phyloP scores from a whole-genome alignment of 2,797 vertebrate species.

The Phoeniculus purpureus region DNA sequence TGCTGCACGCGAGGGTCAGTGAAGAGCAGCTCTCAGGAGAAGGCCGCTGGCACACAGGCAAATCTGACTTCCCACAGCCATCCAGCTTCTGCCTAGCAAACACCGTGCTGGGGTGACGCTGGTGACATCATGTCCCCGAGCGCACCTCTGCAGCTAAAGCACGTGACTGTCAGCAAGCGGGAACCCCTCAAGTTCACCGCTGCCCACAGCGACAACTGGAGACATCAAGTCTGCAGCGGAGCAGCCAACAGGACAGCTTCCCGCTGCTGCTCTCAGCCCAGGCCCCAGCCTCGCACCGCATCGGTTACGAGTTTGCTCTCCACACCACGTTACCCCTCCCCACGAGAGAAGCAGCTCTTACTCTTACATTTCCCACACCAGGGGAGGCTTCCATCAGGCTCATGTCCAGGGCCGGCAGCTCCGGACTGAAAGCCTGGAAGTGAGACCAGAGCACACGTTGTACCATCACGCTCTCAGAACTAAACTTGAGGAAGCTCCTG shows the following conservation, averaged over 20 bases:
- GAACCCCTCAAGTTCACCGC: not conserved
- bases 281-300: not conserved
- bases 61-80: not conserved
- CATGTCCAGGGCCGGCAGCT: conserved; percentile 65
- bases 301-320: not conserved
- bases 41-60: not conserved
- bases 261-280: not conserved
- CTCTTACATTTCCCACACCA: conserved; percentile 61
- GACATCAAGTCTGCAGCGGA: not conserved
- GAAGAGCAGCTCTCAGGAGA: not conserved
- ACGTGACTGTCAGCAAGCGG: not conserved
- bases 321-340: not conserved
- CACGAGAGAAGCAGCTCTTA: not conserved
- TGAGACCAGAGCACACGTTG: not conserved
- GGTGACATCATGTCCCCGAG: not conserved
- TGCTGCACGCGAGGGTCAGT: fast-evolving
- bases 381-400: conserved; percentile 44
- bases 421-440: conserved; percentile 62
- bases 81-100: not conserved
- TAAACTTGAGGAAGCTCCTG: not conserved
- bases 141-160: not conserved
- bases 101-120: not conserved
- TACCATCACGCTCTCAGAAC: not conserved
- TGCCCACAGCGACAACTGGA: not conserved
- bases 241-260: not conserved